Evolutionary conservation across 2,888 invertebrate genomes (phyloP).

Genomic region (Mythimna pallens): DNA sequence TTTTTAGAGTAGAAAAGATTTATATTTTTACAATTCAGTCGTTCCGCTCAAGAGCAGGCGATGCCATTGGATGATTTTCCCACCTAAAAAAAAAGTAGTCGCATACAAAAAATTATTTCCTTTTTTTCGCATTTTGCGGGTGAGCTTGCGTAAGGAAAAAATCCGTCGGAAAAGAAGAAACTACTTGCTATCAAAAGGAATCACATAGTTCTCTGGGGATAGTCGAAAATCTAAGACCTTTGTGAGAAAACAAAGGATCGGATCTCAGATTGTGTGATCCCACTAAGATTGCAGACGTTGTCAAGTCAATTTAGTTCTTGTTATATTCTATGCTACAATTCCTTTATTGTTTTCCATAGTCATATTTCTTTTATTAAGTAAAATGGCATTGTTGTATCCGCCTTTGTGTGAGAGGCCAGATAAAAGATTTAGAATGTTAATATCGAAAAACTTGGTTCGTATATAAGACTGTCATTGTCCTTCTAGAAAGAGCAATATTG

Average conservation of each 20-base stretch:
- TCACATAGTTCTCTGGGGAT: slow-evolving; percentile 25
- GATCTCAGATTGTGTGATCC: slow-evolving; percentile 23
- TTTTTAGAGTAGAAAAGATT: too few species aligned
- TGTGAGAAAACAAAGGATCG: slow-evolving; percentile 18
- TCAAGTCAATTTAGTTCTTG: slow-evolving; percentile 1
- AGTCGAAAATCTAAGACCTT: slow-evolving; percentile 28
- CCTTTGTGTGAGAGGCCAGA: background rate
- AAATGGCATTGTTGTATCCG: background rate
- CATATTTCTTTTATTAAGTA: slow-evolving; percentile 2
- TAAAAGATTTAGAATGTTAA: background rate
- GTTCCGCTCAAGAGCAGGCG: too few species aligned
- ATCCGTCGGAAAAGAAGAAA: background rate
- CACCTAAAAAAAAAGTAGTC: too few species aligned
- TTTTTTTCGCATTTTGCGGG: background rate
- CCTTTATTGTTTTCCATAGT: slow-evolving; percentile 1
- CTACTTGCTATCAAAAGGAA: slow-evolving; percentile 33
- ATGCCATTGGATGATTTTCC: too few species aligned
- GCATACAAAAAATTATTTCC: too few species aligned
- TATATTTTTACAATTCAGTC: too few species aligned
- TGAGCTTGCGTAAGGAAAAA: background rate
- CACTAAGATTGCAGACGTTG: slow-evolving; percentile 22
- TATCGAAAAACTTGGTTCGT: background rate
- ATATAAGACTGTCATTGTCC: background rate
- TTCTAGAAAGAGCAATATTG: background rate
- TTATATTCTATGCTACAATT: slow-evolving; percentile 7